Evolutionary conservation across 2,113 vertebrate genomes (phyloP), one percentile per base, ranked within the genome.

Genomic region (Microcebus griseorufus): DNA sequence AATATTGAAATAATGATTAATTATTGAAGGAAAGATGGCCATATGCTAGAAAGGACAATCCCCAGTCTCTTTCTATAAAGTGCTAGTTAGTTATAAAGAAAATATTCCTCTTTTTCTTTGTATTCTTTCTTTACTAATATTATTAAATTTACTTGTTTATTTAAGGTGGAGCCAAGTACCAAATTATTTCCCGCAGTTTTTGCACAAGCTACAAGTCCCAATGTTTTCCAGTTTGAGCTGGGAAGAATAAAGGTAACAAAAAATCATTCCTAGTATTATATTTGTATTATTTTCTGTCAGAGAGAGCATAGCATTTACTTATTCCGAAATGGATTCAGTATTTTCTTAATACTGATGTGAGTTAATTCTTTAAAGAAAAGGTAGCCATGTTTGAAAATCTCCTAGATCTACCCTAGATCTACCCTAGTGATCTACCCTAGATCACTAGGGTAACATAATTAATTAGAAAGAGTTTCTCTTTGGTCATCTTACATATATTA

Each of bases 151-250:
- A 48, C 45, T 84, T 91, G 9, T 93, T 70, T 84, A 7, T 80
- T 97, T 58, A 98, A 99, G 99, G 99, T 99, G 98, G 99, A 99
- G 97, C 99, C 99, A 6, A 99, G 99, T 75, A 99, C 99, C 2
- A 99, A 99, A 93, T 98, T 99, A 93, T 99, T 99, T 96, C 99
- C 99, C 87, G 99, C 99, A 55, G 99, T 99, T 83, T 99, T 99
- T 98, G 99, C 99, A 67, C 99, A 99, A 98, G 99, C 99, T 83
- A 99, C 99, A 45, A 99, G 99, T 83, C 99, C 99, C 12, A 99
- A 99, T 72, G 98, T 99, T 97, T 99, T 99, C 97, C 99, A 99
- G 98, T 99, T 99, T 97, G 99, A 99, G 95, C 96, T 99, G 92
- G 99, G 99, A 88, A 99, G 99, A 96, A 99, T 99, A 94, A 99